Conservation (phyloP, 2,113 vertebrate genomes). For the Hypanus sabinus region DNA sequence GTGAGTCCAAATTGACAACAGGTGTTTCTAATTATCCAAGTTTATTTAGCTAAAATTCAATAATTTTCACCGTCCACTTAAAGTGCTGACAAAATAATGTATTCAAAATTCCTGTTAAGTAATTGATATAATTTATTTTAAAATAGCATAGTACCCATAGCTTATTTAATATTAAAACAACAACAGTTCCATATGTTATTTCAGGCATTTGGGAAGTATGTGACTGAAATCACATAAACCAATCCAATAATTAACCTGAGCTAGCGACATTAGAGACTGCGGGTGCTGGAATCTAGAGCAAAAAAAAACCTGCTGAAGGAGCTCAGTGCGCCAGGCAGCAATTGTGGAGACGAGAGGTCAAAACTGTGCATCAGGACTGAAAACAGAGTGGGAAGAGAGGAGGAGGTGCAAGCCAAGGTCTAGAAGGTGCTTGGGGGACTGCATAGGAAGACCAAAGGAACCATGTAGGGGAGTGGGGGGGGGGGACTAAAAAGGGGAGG, state of each 20-base stretch:
- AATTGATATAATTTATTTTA: not conserved
- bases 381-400: no score
- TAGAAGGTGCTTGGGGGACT: no score
- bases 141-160: not conserved
- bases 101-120: not conserved
- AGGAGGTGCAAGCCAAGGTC: no score
- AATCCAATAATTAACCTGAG: not conserved
- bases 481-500: no score
- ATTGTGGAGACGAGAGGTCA: no score
- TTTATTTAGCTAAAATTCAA: not conserved
- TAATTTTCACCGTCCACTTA: slow-evolving; percentile 26
- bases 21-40: slow-evolving; percentile 1
- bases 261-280: no score
- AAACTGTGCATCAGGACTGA: no score
- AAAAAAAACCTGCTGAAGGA: no score
- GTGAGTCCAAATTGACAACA: not conserved
- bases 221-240: not conserved
- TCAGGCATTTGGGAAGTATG: not conserved
- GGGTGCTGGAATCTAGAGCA: no score
- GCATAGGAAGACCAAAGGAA: no score
- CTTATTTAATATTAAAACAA: not conserved
- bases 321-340: no score
- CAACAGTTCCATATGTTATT: not conserved
- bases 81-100: not conserved
- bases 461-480: no score